Conservation (phyloP, 1,140 invertebrate species). For the Thaumetopoea pityocampa region DNA sequence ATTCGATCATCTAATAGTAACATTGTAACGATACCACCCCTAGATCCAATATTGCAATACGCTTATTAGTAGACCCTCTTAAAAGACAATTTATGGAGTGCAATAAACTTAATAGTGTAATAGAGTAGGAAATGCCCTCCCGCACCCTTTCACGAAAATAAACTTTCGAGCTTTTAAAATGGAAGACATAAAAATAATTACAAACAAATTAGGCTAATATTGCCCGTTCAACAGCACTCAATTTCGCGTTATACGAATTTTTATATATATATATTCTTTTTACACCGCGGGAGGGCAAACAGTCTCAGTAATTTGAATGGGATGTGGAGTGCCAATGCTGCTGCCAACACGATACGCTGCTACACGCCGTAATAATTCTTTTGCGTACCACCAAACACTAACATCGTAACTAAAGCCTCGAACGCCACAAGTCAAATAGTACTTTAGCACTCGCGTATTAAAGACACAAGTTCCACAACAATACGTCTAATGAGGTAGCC, state of each 20-base stretch:
- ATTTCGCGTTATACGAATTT: too few relatives aligned
- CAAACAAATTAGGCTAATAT: constrained; percentile 28
- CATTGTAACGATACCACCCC: too few relatives aligned
- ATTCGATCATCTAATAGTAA: too few relatives aligned
- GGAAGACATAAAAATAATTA: constrained; percentile 63
- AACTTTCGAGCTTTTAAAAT: constrained; percentile 48
- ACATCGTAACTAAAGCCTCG: too few relatives aligned
- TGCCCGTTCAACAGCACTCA: constrained; percentile 18
- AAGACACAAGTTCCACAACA: too few relatives aligned
- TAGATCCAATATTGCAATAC: neutral
- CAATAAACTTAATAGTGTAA: constrained; percentile 66
- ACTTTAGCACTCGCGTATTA: too few relatives aligned
- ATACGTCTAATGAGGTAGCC: constrained; percentile 27
- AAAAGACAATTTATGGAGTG: constrained; percentile 50
- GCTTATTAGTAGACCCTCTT: constrained; percentile 5
- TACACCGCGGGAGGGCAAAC: constrained; percentile 15
- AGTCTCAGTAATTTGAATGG: constrained; percentile 20
- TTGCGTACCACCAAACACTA: constrained; percentile 12
- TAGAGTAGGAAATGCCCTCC: constrained; percentile 66
- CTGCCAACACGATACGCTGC: constrained; percentile 18
- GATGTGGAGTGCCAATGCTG: constrained; percentile 19
- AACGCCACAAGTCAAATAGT: too few relatives aligned
- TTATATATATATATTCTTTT: too few relatives aligned
- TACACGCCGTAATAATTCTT: constrained; percentile 16
- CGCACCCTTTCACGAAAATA: constrained; percentile 30